Evolutionary conservation across 2,888 invertebrate species (phyloP).

Genomic region (Globia sparganii): DNA sequence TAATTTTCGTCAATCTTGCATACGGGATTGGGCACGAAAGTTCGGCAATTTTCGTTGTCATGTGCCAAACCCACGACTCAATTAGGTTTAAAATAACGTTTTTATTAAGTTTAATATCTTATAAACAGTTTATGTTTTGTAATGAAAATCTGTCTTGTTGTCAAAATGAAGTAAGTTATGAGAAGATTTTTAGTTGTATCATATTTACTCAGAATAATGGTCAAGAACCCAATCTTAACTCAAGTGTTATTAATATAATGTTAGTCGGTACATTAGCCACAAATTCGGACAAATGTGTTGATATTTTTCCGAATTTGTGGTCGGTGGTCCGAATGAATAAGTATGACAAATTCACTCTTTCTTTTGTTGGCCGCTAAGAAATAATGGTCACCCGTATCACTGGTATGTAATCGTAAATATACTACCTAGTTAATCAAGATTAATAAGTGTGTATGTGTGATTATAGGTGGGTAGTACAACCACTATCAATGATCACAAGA

Average conservation of each 20-base stretch:
- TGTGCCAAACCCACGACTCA: neutral
- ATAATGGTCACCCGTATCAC: neutral
- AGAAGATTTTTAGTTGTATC: neutral
- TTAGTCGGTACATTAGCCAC: slow-evolving; percentile 25
- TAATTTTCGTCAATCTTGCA: slow-evolving; percentile 8
- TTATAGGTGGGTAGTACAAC: neutral
- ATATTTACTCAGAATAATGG: neutral
- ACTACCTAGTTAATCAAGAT: neutral
- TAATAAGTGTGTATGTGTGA: neutral
- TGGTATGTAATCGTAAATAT: neutral
- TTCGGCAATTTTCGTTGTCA: slow-evolving; percentile 2
- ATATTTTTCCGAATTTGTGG: slow-evolving; percentile 39
- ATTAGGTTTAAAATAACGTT: slow-evolving; percentile 3
- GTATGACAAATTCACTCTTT: slow-evolving; percentile 11
- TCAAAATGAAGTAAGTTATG: neutral
- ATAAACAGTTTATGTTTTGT: neutral
- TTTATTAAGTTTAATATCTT: neutral
- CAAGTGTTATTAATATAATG: slow-evolving; percentile 31
- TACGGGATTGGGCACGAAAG: neutral
- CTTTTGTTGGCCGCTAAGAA: neutral
- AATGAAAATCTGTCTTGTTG: neutral
- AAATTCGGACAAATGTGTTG: slow-evolving; percentile 39
- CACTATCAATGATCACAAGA: neutral
- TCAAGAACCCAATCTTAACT: neutral
- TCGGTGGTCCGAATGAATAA: slow-evolving; percentile 16